Percentiles rank a stretch among this genome's conserved stretches.
phyloP scores from a whole-genome alignment of 2,797 vertebrate genomes.

The Echiichthys vipera region DNA sequence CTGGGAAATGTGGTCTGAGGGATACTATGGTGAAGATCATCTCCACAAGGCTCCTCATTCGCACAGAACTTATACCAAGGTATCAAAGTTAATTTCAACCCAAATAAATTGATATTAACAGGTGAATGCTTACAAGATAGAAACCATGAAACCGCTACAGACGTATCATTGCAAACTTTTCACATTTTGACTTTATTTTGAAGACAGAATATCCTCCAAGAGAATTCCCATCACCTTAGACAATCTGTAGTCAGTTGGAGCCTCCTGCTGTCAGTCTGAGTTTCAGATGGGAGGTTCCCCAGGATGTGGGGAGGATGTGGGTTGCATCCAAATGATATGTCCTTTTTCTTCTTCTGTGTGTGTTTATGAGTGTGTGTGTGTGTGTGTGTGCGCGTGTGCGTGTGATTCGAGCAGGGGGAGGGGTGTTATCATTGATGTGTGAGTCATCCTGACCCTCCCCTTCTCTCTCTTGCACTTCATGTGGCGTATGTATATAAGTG shows the following conservation, averaged over 20 bases:
- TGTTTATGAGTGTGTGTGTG: constrained; percentile 18
- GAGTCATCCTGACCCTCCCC: constrained; percentile 79
- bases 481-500: constrained; percentile 22
- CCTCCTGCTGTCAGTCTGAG: constrained; percentile 63
- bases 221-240: constrained; percentile 59
- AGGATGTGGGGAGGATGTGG: constrained; percentile 76
- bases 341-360: constrained; percentile 41
- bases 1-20: constrained; percentile 18
- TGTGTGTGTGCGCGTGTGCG: constrained; percentile 27
- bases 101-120: not conserved
- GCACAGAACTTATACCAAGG: not conserved
- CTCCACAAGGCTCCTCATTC: not conserved
- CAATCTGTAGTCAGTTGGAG: constrained; percentile 46
- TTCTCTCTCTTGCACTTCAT: constrained; percentile 50
- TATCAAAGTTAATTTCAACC: not conserved
- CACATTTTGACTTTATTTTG: constrained; percentile 10
- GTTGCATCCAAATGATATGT: constrained; percentile 75
- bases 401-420: constrained; percentile 49
- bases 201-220: constrained; percentile 13
- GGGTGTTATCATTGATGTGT: constrained; percentile 77
- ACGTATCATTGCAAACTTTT: not conserved
- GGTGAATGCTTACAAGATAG: not conserved
- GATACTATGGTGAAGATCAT: not conserved
- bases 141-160: not conserved
- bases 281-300: constrained; percentile 73